These are phyloP conservation scores for Phylloscopus collybita DNA, from an alignment of 2,797 vertebrate genomes.

Conservation along the genomic window DNA sequence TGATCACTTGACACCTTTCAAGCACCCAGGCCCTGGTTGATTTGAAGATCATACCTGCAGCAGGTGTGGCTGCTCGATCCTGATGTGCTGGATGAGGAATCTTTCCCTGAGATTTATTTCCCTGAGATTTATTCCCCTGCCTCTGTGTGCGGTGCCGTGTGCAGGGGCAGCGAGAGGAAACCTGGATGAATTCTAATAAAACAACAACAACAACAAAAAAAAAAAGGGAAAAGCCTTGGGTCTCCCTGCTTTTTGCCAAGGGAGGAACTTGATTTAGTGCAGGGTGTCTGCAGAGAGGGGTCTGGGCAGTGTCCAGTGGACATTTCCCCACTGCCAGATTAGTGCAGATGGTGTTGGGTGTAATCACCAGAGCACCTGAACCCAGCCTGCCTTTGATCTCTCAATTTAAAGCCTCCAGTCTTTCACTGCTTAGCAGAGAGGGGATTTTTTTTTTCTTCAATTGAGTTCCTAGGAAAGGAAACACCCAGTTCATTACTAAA, in stretches of 20 bases:
- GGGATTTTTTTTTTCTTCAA: constrained; percentile 4
- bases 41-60: not conserved
- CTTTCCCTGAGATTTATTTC: not conserved
- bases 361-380: constrained; percentile 1
- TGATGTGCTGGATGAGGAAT: not conserved
- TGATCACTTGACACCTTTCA: not conserved
- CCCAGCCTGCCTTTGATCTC: constrained; percentile 44
- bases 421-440: constrained; percentile 37
- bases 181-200: not conserved
- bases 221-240: not conserved
- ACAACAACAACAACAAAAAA: not conserved
- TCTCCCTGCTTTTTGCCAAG: not conserved
- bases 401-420: constrained; percentile 32
- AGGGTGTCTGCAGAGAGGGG: not conserved
- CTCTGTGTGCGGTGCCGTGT: fast-evolving
- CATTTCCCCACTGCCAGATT: not conserved
- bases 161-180: not conserved
- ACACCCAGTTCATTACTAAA: constrained; percentile 59
- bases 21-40: fast-evolving
- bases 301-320: constrained; percentile 9
- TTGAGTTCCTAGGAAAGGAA: constrained; percentile 52
- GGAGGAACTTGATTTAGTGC: not conserved
- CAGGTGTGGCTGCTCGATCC: not conserved
- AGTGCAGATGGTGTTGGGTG: not conserved
- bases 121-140: not conserved